A percentile compares a stretch with the other conserved stretches of the same genome.
These are phyloP conservation scores for Aphaenogaster floridana DNA, from an alignment of 1,140 invertebrate species.

Conservation along the genomic window DNA sequence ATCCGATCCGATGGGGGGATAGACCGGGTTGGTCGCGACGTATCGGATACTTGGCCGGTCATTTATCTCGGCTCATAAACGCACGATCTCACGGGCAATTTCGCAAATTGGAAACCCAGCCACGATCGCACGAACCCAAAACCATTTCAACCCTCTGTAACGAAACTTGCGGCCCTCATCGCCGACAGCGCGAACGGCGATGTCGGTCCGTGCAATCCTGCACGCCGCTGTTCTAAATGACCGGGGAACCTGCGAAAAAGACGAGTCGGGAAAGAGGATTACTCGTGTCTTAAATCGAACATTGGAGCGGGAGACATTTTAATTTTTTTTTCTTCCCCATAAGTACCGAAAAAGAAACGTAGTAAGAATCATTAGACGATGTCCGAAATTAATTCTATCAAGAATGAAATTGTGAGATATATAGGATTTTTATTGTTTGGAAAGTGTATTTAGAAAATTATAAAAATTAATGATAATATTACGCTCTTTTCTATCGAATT, in stretches of 20 bases:
- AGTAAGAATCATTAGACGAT: neutral
- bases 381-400: slow-evolving; percentile 6
- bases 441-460: neutral
- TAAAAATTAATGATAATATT: neutral
- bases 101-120: slow-evolving; percentile 78
- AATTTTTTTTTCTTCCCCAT: neutral
- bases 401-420: neutral
- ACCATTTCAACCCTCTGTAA: slow-evolving; percentile 47
- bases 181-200: slow-evolving; percentile 42
- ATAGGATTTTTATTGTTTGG: neutral
- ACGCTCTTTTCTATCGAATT: neutral
- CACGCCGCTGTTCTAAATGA: slow-evolving; percentile 48
- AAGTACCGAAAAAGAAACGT: slow-evolving; percentile 8
- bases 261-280: slow-evolving; percentile 66
- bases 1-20: neutral
- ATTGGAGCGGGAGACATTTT: neutral
- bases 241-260: slow-evolving; percentile 54
- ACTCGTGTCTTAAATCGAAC: slow-evolving; percentile 43
- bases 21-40: slow-evolving; percentile 17
- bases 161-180: slow-evolving; percentile 17
- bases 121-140: slow-evolving; percentile 67
- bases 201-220: slow-evolving; percentile 34
- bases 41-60: slow-evolving; percentile 68
- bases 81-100: slow-evolving; percentile 80
- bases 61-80: slow-evolving; percentile 80